These are phyloP conservation scores for Perodicticus potto DNA, from an alignment of 2,797 vertebrate genomes.

Conservation along the genomic window DNA sequence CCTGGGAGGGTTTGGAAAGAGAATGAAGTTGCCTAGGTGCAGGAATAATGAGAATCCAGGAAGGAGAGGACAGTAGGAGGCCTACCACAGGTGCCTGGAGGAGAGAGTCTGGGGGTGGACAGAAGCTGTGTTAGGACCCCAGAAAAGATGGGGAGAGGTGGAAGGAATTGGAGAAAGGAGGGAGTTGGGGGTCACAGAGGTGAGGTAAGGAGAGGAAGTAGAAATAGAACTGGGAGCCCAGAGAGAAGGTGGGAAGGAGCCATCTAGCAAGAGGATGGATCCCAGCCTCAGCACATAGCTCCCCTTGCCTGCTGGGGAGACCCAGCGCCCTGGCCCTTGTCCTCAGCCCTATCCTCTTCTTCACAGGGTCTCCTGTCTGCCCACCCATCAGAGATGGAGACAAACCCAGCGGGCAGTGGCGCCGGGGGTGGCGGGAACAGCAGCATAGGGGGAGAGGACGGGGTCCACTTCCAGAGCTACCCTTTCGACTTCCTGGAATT, in stretches of 20 bases:
- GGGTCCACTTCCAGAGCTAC: slow-evolving; percentile 88
- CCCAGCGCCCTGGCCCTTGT: neutral
- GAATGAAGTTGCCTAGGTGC: neutral
- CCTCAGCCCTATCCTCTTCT: slow-evolving; percentile 51
- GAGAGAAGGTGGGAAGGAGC: no score
- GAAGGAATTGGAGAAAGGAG: neutral
- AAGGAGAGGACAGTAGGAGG: neutral
- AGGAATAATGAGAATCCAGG: neutral
- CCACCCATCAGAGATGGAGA: slow-evolving; percentile 83
- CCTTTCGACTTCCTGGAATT: slow-evolving; percentile 89
- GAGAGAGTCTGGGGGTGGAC: neutral
- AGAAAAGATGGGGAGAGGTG: neutral
- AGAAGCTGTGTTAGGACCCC: neutral
- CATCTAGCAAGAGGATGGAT: neutral
- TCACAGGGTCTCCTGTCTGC: slow-evolving; percentile 63
- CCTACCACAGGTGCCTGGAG: neutral
- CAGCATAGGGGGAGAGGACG: slow-evolving; percentile 84
- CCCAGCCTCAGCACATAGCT: neutral
- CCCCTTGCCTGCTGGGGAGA: neutral
- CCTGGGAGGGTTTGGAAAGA: neutral
- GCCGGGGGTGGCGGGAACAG: slow-evolving; percentile 72
- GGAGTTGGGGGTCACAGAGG: neutral
- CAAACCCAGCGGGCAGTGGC: slow-evolving; percentile 83
- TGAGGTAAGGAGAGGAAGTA: no score
- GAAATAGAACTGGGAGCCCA: rapidly evolving